Conservation (phyloP, 30 jellyfish, hydroid and myxozoan species). For the Hydra vulgaris region DNA sequence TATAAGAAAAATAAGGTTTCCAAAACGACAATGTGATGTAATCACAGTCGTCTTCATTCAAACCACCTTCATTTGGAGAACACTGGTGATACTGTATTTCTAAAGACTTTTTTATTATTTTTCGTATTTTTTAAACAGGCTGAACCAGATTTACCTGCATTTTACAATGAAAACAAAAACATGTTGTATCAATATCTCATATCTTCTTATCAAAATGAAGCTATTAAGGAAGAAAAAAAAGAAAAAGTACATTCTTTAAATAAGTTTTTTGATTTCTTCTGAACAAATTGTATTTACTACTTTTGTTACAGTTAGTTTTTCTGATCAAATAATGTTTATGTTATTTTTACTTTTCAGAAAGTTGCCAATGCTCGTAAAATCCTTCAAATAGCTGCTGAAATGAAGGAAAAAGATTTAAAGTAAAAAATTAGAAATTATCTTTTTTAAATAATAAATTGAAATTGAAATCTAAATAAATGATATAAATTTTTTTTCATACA, state of each 20-base stretch:
- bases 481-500: no score
- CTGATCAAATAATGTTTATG: not conserved
- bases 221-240: not conserved
- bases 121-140: not conserved
- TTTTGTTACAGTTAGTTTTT: no score
- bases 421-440: not conserved
- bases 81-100: no score
- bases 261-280: no score
- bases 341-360: not conserved
- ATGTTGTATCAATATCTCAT: not conserved
- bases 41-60: no score
- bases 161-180: not conserved
- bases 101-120: not conserved
- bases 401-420: slow-evolving; percentile 33
- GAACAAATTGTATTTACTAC: no score
- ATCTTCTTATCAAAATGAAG: not conserved
- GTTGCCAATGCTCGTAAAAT: slow-evolving; percentile 40
- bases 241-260: not conserved
- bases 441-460: no score
- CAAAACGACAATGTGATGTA: no score
- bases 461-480: no score
- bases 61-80: no score
- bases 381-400: slow-evolving; percentile 41
- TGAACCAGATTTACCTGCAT: not conserved
- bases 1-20: no score